Conservation (phyloP, 2,888 invertebrate species). For the Muscina levida region DNA sequence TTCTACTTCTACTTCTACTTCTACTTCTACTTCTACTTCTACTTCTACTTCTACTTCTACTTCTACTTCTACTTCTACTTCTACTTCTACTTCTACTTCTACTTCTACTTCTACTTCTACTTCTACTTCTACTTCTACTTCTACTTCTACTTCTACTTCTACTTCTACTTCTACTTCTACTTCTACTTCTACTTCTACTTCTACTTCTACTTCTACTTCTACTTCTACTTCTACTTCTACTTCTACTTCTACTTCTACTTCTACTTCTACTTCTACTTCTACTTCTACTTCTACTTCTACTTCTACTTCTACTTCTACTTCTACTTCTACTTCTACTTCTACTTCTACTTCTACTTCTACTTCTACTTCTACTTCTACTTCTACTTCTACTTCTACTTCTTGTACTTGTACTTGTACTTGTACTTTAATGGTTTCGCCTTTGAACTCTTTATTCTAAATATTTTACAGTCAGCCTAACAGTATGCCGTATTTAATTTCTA, state of each 20-base stretch:
- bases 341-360: background rate
- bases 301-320: background rate
- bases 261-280: background rate
- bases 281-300: background rate
- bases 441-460: no score
- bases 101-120: background rate
- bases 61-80: background rate
- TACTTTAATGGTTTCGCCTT: no score
- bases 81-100: background rate
- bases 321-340: background rate
- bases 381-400: background rate
- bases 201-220: background rate
- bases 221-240: background rate
- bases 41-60: background rate
- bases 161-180: background rate
- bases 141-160: background rate
- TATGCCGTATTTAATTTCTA: no score
- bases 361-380: background rate
- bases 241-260: background rate
- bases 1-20: background rate
- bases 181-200: background rate
- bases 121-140: background rate
- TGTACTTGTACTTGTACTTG: background rate
- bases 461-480: no score
- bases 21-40: background rate